Evolutionary conservation across 2,888 invertebrate species (phyloP), one percentile per base, ranked within the genome.

Genomic region (Parnassius smintheus): DNA sequence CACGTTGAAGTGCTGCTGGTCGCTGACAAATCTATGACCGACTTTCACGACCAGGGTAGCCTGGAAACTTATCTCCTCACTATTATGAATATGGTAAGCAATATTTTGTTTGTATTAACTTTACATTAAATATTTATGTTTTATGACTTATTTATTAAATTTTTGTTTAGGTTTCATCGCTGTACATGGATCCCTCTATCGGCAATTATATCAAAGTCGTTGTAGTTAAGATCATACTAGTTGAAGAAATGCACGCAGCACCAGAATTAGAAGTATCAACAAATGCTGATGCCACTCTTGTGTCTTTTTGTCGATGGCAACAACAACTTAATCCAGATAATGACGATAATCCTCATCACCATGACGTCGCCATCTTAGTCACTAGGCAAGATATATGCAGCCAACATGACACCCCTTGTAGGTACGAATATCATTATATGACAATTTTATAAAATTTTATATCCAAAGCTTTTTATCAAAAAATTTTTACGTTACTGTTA

Each of bases 191-290:
- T 76, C 96, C 97, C 7, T 96, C 96, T 59, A 96, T 98, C 72
- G 98, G 98, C 57, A 98, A 98, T 87, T 95, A 96, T 80, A 95
- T 98, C 74, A 96, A 97, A 83, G 95, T 98, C 65, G 96, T 96
- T n/a, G 95, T 98, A 48, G 97, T 98, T 12, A 94, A 95, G 78
- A 95, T 98, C 56, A 94, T 97, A 68, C 91, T 97, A 35, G 92
- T 97, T 67, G 95, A 96, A 75, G 94, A 94, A 66, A 86, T 92
- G 65, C 88, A 92, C 67, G 92, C 93, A 56, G 89, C 90, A 70
- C 94, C 94, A 62, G 94, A 94, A 61, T 86, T 97, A 62, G 94
- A 95, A 79, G 93, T 96, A 53, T 94, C 95, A 2, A 94, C 95
- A 59, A 96, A 97, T 82, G 98, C 98, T 0, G 97, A 97, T 78